These are phyloP conservation scores for Coelogynopora nodosa DNA, from an alignment of 2,888 invertebrate genomes.

Conservation along the genomic window DNA sequence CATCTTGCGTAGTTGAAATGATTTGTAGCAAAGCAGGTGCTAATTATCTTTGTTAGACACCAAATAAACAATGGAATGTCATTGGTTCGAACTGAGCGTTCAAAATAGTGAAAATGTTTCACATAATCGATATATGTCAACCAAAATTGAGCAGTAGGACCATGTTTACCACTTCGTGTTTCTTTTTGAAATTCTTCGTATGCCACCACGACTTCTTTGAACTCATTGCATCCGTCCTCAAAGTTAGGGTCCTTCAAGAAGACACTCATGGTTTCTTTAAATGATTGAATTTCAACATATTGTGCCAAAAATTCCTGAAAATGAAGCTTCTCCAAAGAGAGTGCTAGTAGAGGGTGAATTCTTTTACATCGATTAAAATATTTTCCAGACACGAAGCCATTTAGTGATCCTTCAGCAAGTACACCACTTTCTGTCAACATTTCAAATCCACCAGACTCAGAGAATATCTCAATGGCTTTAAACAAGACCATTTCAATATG, in stretches of 20 bases:
- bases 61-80: constrained; percentile 30
- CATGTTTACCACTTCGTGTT: constrained; percentile 34
- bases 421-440: constrained; percentile 49
- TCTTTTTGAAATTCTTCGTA: constrained; percentile 32
- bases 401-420: constrained; percentile 48
- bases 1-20: constrained; percentile 32
- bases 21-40: constrained; percentile 32
- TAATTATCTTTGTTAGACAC: background rate
- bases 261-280: constrained; percentile 4
- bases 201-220: constrained; percentile 7
- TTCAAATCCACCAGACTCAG: constrained; percentile 48
- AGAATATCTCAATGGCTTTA: constrained; percentile 48
- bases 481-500: constrained; percentile 49
- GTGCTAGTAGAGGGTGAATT: constrained; percentile 47
- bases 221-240: constrained; percentile 22
- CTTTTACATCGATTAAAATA: constrained; percentile 49
- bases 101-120: background rate
- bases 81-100: constrained; percentile 29
- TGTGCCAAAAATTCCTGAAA: constrained; percentile 45
- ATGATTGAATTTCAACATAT: constrained; percentile 34
- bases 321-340: constrained; percentile 48
- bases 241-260: background rate
- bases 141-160: constrained; percentile 34
- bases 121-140: constrained; percentile 23
- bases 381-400: constrained; percentile 47